Evolutionary conservation across 2,797 vertebrate species (phyloP), one percentile per base, ranked within the genome.

Genomic region (Crenichthys baileyi): DNA sequence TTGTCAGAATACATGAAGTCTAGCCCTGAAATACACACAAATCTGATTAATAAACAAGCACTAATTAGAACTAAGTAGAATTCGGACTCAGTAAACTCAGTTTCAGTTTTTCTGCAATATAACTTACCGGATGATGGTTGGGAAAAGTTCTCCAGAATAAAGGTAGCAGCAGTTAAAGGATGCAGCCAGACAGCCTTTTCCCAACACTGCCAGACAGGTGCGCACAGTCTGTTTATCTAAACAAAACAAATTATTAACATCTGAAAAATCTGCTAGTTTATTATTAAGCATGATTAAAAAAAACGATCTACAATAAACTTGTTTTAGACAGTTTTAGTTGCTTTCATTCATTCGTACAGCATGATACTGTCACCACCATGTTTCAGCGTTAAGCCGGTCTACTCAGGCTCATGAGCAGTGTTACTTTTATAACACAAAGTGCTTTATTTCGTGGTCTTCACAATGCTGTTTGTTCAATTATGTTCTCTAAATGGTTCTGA

Each of bases 141-240:
- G 97, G 79, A 95, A 99, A 6, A 99, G 95, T 87, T 99, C 98
- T 5, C 96, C 97, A 0, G 96, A 89, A 86, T 96, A 98, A 81
- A 98, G 96, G 89, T 96, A 98, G 85, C 96, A 95, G 84, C 97
- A 98, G 91, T 79, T 96, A 91, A 98, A 99, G 46, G 97, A 96
- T 0, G 96, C 96, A 0, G 98, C 96, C 0, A 98, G 92, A n/a
- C 96, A 97, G 7, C 97, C 98, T 90, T 99, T 99, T 39, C 97
- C 98, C 50, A 98, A 4, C 18, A 98, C 98, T 8, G 97, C 97
- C 90, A 99, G 75, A 5, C 85, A 87, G 0, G 97, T 98, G 24
- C 96, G 96, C 15, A 95, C 0, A 0, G 79, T 91, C 86, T 92
- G 93, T 53, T 95, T 78, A 7, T 98, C 98, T 99, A 89, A 75